phyloP scores from a whole-genome alignment of 2,797 vertebrate species.

The Lithobates pipiens region DNA sequence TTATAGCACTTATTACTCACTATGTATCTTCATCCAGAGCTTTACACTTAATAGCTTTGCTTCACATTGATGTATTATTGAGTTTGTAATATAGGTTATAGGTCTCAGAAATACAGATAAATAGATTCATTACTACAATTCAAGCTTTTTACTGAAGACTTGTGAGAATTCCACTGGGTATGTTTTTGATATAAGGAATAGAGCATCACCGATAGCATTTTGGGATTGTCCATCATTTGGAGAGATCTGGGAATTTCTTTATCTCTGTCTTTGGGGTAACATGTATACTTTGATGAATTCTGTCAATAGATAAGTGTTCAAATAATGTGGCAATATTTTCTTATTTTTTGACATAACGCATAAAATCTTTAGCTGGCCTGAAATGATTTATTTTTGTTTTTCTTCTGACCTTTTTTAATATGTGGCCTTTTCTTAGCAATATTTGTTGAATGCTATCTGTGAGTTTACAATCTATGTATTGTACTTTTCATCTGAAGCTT shows the following conservation, averaged over 20 bases:
- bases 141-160: background rate
- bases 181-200: background rate
- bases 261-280: constrained; percentile 23
- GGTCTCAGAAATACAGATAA: background rate
- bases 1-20: background rate
- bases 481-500: constrained; percentile 25
- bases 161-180: background rate
- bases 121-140: background rate
- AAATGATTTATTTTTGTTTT: constrained; percentile 42
- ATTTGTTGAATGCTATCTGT: constrained; percentile 26
- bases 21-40: background rate
- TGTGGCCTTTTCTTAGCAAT: constrained; percentile 16
- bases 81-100: background rate
- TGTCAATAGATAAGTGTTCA: constrained; percentile 29
- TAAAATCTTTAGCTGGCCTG: constrained; percentile 15
- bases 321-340: constrained; percentile 43
- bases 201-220: background rate
- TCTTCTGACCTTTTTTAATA: constrained; percentile 34
- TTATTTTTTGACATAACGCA: constrained; percentile 1
- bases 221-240: constrained; percentile 19
- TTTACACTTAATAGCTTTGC: background rate
- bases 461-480: constrained; percentile 20
- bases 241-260: constrained; percentile 23
- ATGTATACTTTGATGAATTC: constrained; percentile 39
- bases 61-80: background rate